phyloP scores from a whole-genome alignment of 2,113 vertebrate species.

The Cyphomyrus discorhynchus region DNA sequence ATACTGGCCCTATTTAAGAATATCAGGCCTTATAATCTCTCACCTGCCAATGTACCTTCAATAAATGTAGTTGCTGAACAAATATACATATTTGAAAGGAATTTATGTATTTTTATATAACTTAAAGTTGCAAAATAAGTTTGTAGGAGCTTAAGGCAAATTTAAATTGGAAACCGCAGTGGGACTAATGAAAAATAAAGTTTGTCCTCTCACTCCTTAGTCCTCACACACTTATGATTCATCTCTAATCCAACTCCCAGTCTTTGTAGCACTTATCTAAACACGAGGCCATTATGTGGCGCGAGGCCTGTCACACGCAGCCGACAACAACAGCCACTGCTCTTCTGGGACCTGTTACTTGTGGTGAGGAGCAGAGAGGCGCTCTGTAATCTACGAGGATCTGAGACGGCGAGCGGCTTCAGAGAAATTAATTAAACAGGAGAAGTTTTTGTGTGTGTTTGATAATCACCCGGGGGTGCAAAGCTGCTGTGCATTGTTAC shows the following conservation, averaged over 20 bases:
- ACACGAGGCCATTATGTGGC: neutral
- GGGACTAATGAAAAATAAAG: conserved; percentile 4
- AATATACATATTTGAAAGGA: neutral
- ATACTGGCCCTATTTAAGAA: neutral
- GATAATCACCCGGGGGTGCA: neutral
- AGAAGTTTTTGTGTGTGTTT: neutral
- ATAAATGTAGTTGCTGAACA: neutral
- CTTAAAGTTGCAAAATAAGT: neutral
- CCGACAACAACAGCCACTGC: neutral
- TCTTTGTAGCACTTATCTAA: neutral
- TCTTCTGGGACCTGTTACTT: conserved; percentile 2
- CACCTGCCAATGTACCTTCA: neutral
- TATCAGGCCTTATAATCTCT: neutral
- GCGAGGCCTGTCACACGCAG: neutral
- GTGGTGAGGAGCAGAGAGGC: neutral
- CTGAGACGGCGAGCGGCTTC: neutral
- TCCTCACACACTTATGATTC: neutral
- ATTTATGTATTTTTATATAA: neutral
- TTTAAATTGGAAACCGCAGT: neutral
- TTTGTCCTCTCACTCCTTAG: neutral
- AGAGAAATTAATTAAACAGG: conserved; percentile 4
- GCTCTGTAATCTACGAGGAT: conserved; percentile 4
- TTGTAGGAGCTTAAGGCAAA: neutral
- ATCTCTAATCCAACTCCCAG: neutral
- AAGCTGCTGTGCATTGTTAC: neutral